A percentile compares a stretch with the other conserved stretches of the same genome.
Conservation (phyloP, 2,797 vertebrate species). For the Perodicticus potto region DNA sequence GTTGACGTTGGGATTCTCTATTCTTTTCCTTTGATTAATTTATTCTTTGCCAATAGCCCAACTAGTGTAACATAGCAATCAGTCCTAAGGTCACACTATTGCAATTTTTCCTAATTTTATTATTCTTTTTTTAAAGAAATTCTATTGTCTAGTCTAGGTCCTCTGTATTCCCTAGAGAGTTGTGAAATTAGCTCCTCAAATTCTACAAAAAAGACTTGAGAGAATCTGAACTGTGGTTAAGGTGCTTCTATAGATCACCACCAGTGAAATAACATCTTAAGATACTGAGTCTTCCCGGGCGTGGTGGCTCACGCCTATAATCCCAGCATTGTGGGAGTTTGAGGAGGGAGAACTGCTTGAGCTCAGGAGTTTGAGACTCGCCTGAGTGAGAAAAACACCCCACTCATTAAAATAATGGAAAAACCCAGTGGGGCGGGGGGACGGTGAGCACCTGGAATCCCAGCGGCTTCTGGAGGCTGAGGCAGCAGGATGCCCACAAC, state of each 20-base stretch:
- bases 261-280: not conserved
- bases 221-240: not conserved
- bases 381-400: no score
- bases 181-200: not conserved
- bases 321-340: no score
- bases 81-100: not conserved
- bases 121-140: not conserved
- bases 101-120: not conserved
- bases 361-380: no score
- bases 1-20: not conserved
- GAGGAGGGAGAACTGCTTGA: no score
- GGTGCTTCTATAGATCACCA: not conserved
- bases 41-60: not conserved
- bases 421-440: no score
- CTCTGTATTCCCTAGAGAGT: not conserved
- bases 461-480: no score
- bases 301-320: no score
- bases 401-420: no score
- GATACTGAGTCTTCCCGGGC: not conserved
- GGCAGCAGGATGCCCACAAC: no score
- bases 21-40: conserved; percentile 1
- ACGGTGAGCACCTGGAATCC: no score
- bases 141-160: not conserved
- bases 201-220: not conserved
- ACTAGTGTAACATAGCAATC: not conserved